A percentile compares a stretch with the other conserved stretches of the same genome.
Conservation (phyloP, 2,888 invertebrate genomes). For the Invenusta paracnida region DNA sequence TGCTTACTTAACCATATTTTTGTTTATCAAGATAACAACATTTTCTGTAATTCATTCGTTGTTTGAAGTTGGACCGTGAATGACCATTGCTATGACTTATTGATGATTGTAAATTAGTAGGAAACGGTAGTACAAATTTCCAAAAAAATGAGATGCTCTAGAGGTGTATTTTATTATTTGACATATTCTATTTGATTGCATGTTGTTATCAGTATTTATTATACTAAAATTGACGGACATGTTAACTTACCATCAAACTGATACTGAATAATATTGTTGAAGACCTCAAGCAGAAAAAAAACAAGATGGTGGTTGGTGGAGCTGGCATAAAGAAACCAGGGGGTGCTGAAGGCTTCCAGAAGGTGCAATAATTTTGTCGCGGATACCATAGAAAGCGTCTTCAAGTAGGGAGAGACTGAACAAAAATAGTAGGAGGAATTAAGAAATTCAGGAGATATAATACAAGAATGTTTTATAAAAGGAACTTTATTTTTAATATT, state of each 20-base stretch:
- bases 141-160: no score
- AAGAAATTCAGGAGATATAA: not conserved
- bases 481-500: not conserved
- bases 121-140: no score
- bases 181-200: no score
- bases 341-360: constrained; percentile 93
- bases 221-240: no score
- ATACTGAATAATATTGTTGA: constrained; percentile 98
- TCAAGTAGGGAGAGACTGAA: constrained; percentile 92
- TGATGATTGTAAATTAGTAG: no score
- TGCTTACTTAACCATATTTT: no score
- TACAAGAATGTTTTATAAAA: not conserved
- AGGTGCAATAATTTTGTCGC: constrained; percentile 92
- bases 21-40: no score
- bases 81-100: no score
- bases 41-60: no score
- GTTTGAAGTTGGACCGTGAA: no score
- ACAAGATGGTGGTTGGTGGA: constrained; percentile 95
- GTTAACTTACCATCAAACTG: constrained; percentile 79
- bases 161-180: no score
- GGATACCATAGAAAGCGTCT: constrained; percentile 96
- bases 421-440: not conserved
- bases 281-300: constrained; percentile 94
- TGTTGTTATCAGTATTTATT: no score
- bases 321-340: constrained; percentile 95